Evolutionary conservation across 2,888 invertebrate genomes (phyloP).

Genomic region (Prosopocoilus inquinatus): DNA sequence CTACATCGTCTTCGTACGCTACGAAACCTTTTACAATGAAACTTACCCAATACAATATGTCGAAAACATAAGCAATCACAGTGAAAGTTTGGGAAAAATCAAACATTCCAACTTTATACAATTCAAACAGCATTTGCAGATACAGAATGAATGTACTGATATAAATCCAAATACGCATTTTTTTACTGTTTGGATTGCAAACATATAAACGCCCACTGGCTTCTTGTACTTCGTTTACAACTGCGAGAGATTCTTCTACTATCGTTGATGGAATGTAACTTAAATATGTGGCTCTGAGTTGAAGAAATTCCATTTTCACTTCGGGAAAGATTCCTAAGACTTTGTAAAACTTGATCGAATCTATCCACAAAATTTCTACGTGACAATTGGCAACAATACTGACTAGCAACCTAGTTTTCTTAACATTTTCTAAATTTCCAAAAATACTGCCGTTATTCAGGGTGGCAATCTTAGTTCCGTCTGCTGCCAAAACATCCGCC

Average conservation of each 20-base stretch:
- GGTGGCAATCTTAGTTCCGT: constrained; percentile 23
- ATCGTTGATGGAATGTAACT: constrained; percentile 22
- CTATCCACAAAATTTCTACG: constrained; percentile 17
- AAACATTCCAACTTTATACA: constrained; percentile 23
- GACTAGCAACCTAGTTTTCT: constrained; percentile 17
- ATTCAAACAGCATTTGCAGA: constrained; percentile 21
- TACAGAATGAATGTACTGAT: constrained; percentile 15
- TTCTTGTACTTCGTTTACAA: background rate
- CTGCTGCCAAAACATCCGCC: constrained; percentile 28
- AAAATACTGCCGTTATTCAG: constrained; percentile 25
- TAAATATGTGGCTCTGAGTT: constrained; percentile 12
- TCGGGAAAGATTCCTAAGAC: constrained; percentile 22
- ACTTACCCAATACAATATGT: constrained; percentile 20
- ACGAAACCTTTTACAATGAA: constrained; percentile 19
- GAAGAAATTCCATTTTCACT: constrained; percentile 19
- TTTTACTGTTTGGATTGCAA: constrained; percentile 13
- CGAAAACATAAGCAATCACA: constrained; percentile 18
- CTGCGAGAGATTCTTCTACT: background rate
- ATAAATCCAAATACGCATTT: constrained; percentile 12
- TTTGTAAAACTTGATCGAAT: constrained; percentile 20
- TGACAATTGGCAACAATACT: constrained; percentile 25
- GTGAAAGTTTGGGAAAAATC: constrained; percentile 18
- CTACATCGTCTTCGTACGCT: constrained; percentile 22
- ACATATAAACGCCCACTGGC: background rate
- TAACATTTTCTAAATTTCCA: constrained; percentile 25